Percentiles rank a stretch among this genome's conserved stretches.
These are phyloP conservation scores for Troides helena DNA, from an alignment of 2,888 invertebrate species.

Conservation along the genomic window DNA sequence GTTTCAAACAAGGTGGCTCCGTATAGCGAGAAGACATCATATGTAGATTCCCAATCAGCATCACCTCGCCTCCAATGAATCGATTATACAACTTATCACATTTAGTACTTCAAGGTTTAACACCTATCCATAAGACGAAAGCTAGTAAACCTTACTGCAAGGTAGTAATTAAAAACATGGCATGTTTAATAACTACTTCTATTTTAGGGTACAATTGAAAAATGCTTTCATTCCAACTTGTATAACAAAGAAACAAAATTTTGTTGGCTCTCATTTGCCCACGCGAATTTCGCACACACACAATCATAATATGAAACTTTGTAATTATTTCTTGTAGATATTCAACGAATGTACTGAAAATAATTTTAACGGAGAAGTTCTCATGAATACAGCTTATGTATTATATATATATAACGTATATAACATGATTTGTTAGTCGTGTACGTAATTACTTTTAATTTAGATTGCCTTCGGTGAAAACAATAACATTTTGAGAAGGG, in stretches of 20 bases:
- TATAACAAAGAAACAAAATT: neutral
- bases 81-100: too few species aligned
- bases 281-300: neutral
- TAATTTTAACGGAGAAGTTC: neutral
- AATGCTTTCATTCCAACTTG: neutral
- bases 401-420: neutral
- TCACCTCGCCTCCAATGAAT: too few species aligned
- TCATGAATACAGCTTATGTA: neutral
- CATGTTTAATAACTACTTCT: neutral
- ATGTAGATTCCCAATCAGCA: too few species aligned
- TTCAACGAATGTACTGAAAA: neutral
- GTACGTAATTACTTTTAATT: neutral
- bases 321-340: conserved; percentile 1
- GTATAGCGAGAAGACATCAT: too few species aligned
- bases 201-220: neutral
- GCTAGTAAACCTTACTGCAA: too few species aligned
- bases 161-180: neutral
- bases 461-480: neutral
- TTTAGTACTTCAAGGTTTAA: too few species aligned
- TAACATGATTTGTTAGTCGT: neutral
- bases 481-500: too few species aligned
- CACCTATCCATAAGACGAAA: too few species aligned
- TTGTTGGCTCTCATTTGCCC: neutral
- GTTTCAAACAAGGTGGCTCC: too few species aligned
- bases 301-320: neutral